Evolutionary conservation across 2,888 invertebrate genomes (phyloP), one percentile per base, ranked within the genome.

Genomic region (Coelinius sp.): DNA sequence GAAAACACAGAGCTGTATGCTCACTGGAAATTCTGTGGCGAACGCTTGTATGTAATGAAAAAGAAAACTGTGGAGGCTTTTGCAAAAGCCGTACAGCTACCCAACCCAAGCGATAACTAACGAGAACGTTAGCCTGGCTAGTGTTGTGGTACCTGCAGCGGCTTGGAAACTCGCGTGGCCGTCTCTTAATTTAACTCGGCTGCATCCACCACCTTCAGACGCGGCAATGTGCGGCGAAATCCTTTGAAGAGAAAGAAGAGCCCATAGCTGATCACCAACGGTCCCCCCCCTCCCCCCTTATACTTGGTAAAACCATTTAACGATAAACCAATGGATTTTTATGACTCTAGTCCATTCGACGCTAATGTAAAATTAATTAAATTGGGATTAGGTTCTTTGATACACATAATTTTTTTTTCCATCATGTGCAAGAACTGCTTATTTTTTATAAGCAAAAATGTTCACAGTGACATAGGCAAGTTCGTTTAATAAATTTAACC

Each of bases 101-200:
- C 24, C 22, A 41, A 63, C 38, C n/a, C 63, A 63, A 63, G 68
- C 75, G 82, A 82, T 82, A 82, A 81, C 78, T 78, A 77, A 78
- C 77, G 80, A 82, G 81, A 81, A 81, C 71, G 76, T 77, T 80
- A 78, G 75, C 14, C 22, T 22, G 24, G 41, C 59, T 31, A 62
- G 53, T 59, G 25, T 17, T 56, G 27, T 46, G 10, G 56, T 63
- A 63, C 64, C 46, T 56, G 53, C 14, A 41, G n/a, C 24, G 24
- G 56, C 44, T 22, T 38, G 53, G 10, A 52, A 20, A 35, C 53
- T 22, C 38, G 53, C 35, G 68, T 56, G 56, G 68, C 68, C 56
- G 68, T 68, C 68, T 68, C 68, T 68, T 68, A 68, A 68, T 68
- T 68, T 68, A 67, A 53, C 44, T 56, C 41, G 56, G 53, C 56